Base-by-base conservation (phyloP, 2,113 vertebrate species). In the Seriola rivoliana region DNA sequence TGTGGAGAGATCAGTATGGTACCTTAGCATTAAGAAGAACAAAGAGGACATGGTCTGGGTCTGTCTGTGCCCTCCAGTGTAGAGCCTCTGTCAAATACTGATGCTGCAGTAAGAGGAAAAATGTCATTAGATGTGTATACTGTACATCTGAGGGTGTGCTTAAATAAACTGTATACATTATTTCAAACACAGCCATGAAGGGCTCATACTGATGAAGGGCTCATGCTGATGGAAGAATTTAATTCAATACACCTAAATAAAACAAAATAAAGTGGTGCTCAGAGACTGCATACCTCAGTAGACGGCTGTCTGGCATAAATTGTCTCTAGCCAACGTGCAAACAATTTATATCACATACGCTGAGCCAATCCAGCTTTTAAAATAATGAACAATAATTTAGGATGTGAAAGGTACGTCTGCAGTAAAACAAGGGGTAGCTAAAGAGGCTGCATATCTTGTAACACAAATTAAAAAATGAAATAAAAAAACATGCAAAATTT, bases 1-100 rank as follows among this genome's bases (percentile, higher is more conserved):
- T 67, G 14, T 77, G 21, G n/a, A 55, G n/a, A 36, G 25, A 50
- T 74, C n/a, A 7, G 50, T 25, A 36, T 65, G 11, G 50, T 96
- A 99, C 98, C 98, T 99, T 99, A 72, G 97, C 96, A 65, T 99
- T 99, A 42, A 99, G 84, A 4, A 99, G 93, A 75, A 99, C 96
- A 91, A 96, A 99, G 80, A 99, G 98, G 0, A 96, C 93, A 21
- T 99, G 98, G 87, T 99, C 98, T 36, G 98, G 96, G 38, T 98
- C 98, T 0, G 97, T 96, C 85, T 99, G 98, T 14, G 98, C 97
- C 93, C 98, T 96, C 97, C 98, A 99, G 88, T 99, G 98, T 46
- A 99, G 90, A 55, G 98, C 96, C 86, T 99, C 98, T 0, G 97
- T 93, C 89, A 99, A 94, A 92, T 96, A 99, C 88, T 98, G 98